phyloP scores from a whole-genome alignment of 2,797 vertebrate species.

The Neosilurus hyrtlii region DNA sequence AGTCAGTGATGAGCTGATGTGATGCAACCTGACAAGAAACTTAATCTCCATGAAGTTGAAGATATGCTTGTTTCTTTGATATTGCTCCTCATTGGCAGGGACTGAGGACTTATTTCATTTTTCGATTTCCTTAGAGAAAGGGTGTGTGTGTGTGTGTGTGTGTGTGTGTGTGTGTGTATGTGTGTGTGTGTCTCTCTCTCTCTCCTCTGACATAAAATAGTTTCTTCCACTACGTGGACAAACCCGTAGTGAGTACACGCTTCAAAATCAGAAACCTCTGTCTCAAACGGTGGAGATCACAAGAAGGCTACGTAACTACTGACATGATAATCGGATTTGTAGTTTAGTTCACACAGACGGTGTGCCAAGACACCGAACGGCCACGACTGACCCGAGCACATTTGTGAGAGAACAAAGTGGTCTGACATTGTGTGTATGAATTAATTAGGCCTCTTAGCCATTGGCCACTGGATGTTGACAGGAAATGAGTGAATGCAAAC shows the following conservation, averaged over 20 bases:
- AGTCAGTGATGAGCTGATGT: neutral
- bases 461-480: conserved; percentile 30
- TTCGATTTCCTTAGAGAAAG: conserved; percentile 50
- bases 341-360: neutral
- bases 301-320: neutral
- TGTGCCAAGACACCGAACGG: neutral
- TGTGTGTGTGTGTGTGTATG: neutral
- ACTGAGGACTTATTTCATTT: conserved; percentile 59
- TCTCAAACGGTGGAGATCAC: neutral
- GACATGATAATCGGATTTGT: neutral
- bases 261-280: neutral
- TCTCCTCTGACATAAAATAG: conserved; percentile 6
- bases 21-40: neutral
- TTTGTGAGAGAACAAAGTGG: neutral
- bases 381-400: neutral
- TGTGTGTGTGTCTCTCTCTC: neutral
- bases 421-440: neutral
- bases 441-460: neutral
- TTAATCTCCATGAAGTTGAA: conserved; percentile 38
- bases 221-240: neutral
- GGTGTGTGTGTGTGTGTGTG: neutral
- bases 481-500: conserved; percentile 6
- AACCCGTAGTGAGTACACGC: neutral
- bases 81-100: conserved; percentile 63
- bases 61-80: conserved; percentile 54